These are phyloP conservation scores for Melipona quadrifasciata DNA, from an alignment of 1,140 invertebrate genomes.

Conservation along the genomic window DNA sequence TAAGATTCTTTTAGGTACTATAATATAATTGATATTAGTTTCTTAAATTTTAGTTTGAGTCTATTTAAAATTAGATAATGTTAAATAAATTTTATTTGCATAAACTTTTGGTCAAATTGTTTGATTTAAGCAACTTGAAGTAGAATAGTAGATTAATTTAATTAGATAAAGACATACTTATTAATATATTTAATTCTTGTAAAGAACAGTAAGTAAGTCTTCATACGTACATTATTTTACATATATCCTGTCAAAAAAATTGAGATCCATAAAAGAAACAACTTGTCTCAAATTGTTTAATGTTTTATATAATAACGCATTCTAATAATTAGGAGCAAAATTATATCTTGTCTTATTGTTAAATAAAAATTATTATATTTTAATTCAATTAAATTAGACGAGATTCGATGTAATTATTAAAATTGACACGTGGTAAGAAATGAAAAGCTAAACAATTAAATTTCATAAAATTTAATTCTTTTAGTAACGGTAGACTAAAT, in stretches of 20 bases:
- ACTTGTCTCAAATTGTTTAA: not conserved
- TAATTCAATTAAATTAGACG: too few relatives aligned
- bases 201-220: too few relatives aligned
- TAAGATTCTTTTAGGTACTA: too few relatives aligned
- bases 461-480: too few relatives aligned
- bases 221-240: too few relatives aligned
- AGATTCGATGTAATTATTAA: too few relatives aligned
- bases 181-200: not conserved
- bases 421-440: too few relatives aligned
- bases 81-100: not conserved
- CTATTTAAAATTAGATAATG: not conserved
- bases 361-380: not conserved
- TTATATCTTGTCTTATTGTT: not conserved
- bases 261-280: not conserved
- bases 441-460: too few relatives aligned
- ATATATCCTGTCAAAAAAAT: not conserved
- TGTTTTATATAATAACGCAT: not conserved
- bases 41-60: not conserved
- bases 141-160: not conserved
- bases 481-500: too few relatives aligned
- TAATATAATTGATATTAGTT: not conserved
- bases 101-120: not conserved
- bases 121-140: not conserved
- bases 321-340: not conserved
- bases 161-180: too few relatives aligned